phyloP scores from a whole-genome alignment of 2,797 vertebrate genomes.

The Salmo trutta region DNA sequence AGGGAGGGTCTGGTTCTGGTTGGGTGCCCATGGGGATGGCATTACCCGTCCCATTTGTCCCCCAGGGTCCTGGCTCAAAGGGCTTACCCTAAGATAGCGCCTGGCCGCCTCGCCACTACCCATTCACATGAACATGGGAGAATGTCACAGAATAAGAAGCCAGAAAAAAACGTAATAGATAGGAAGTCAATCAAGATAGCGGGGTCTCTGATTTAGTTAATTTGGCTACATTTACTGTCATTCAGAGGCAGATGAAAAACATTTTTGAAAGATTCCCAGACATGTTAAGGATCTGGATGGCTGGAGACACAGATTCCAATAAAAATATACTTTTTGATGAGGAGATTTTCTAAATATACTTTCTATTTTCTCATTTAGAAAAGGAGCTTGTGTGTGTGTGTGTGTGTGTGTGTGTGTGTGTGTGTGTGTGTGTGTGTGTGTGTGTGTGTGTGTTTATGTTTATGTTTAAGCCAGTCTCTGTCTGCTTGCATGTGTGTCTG shows the following conservation, averaged over 20 bases:
- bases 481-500: background rate
- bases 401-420: background rate
- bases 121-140: constrained; percentile 26
- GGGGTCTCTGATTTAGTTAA: constrained; percentile 35
- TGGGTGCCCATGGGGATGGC: background rate
- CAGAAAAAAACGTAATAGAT: constrained; percentile 25
- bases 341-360: background rate
- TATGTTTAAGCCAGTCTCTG: constrained; percentile 7
- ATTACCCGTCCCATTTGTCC: background rate
- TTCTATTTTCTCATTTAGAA: background rate
- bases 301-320: background rate
- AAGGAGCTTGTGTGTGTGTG: background rate
- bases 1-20: background rate
- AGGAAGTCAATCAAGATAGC: constrained; percentile 46
- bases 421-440: constrained; percentile 6
- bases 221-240: constrained; percentile 26
- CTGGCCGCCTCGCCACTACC: constrained; percentile 24
- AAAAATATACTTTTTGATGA: background rate
- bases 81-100: constrained; percentile 20
- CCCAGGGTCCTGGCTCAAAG: constrained; percentile 1
- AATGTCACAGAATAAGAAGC: constrained; percentile 37
- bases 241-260: background rate
- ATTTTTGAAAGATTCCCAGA: background rate
- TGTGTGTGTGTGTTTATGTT: constrained; percentile 5
- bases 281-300: constrained; percentile 1